Conservation (phyloP, 2,888 invertebrate species). For the Bembecia ichneumoniformis region DNA sequence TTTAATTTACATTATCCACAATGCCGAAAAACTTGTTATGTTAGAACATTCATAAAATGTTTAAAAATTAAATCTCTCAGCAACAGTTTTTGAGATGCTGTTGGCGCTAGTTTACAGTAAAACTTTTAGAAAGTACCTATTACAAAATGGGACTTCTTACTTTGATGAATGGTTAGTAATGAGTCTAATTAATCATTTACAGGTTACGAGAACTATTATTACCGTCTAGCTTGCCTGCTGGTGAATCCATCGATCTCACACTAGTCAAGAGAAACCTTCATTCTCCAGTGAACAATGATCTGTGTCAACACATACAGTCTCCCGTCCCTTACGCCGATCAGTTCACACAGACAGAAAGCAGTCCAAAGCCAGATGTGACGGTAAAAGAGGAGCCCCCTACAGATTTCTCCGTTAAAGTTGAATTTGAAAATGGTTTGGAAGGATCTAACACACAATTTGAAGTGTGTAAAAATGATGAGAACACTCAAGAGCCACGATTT, state of each 20-base stretch:
- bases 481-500: neutral
- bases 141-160: too few species aligned
- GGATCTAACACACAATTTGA: slow-evolving; percentile 6
- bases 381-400: slow-evolving; percentile 38
- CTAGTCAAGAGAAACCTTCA: slow-evolving; percentile 13
- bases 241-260: slow-evolving; percentile 33
- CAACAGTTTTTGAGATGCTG: too few species aligned
- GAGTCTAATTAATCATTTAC: neutral
- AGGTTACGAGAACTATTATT: slow-evolving; percentile 15
- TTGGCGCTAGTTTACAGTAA: too few species aligned
- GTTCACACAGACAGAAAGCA: slow-evolving; percentile 42
- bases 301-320: neutral
- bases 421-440: slow-evolving; percentile 24
- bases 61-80: too few species aligned
- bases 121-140: too few species aligned
- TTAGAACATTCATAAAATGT: too few species aligned
- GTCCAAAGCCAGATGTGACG: slow-evolving; percentile 7
- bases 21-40: too few species aligned
- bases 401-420: slow-evolving; percentile 30
- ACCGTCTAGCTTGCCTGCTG: slow-evolving; percentile 14
- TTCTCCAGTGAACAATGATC: neutral
- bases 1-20: too few species aligned
- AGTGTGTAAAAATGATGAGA: neutral
- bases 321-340: slow-evolving; percentile 13
- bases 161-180: too few species aligned